Evolutionary conservation across 2,888 invertebrate genomes (phyloP).

Genomic region (Papilio demoleus): DNA sequence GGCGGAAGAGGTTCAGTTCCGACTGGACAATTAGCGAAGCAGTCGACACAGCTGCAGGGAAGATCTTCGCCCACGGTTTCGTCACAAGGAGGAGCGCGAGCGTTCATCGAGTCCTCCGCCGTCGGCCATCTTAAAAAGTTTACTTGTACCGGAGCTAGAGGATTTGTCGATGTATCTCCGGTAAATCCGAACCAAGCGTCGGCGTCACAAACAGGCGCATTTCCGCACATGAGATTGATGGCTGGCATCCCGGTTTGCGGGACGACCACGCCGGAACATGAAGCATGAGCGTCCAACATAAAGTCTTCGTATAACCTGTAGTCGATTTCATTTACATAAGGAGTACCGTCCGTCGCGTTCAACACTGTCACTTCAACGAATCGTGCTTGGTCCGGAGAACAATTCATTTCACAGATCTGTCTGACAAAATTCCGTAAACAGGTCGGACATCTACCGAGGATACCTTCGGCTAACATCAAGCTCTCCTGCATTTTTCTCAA

Average conservation of each 20-base stretch:
- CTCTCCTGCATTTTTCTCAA: conserved; percentile 77
- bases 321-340: conserved; percentile 77
- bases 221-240: conserved; percentile 91
- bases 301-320: conserved; percentile 84
- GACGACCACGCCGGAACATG: conserved; percentile 90
- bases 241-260: conserved; percentile 90
- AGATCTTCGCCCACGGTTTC: conserved; percentile 81
- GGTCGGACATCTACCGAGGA: conserved; percentile 91
- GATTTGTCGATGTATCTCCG: conserved; percentile 80
- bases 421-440: conserved; percentile 90
- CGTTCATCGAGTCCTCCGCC: conserved; percentile 71
- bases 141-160: conserved; percentile 86
- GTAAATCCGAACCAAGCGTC: conserved; percentile 86
- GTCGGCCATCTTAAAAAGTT: conserved; percentile 78
- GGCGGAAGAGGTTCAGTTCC: conserved; percentile 68
- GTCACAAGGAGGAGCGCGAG: conserved; percentile 81
- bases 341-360: conserved; percentile 48
- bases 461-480: conserved; percentile 85
- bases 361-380: conserved; percentile 60
- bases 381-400: conserved; percentile 87
- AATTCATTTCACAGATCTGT: conserved; percentile 92
- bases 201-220: conserved; percentile 85
- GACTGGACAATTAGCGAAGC: conserved; percentile 84
- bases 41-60: conserved; percentile 92
- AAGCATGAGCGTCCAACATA: conserved; percentile 86